Evolutionary conservation across 2,797 vertebrate genomes (phyloP), one percentile per base, ranked within the genome.

Genomic region (Setipinna tenuifilis): DNA sequence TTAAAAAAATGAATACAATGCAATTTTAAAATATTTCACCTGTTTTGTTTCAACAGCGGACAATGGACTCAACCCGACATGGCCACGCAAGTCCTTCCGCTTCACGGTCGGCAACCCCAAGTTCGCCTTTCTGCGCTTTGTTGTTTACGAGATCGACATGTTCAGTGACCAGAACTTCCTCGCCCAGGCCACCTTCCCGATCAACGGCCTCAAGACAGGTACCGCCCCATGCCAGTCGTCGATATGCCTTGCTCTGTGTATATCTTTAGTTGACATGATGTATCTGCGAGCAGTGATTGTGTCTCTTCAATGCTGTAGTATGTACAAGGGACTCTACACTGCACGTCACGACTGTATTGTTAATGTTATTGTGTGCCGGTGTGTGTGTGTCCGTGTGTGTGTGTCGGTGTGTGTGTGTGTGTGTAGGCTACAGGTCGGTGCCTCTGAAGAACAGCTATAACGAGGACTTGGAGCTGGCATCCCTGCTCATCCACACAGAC

Each of bases 131-230:
- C 94, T 99, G 46, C 97, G 98, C 87, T 99, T 99, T 0, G 98
- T 97, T 90, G 98, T 99, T 2, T 98, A 99, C 0, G 98, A 99
- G 91, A 98, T 99, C n/a, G 98, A 99, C 95, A 99, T 99, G 97
- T 99, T 99, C 94, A 99, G 94, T 0, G 98, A 99, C 6, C 98
- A 98, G 93, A 99, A 99, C 92, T 99, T 99, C 93, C 91, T 99
- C 92, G 98, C 98, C 82, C 98, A 99, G 92, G 98, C 98, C 65
- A 98, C 98, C 0, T 98, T 99, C 93, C 96, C 96, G 12, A 97
- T 99, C 84, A 97, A 96, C 90, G 95, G 97, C 90, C 95, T 99
- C 62, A 99, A 99, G 93, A 97, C 97, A 71, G 98, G 98, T 99
- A 93, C 6, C 3, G 19, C 5, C 46, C 62, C 12, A 19, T 23